Base-by-base conservation (phyloP, 1,140 invertebrate species). In the Plectrocnemia conspersa region DNA sequence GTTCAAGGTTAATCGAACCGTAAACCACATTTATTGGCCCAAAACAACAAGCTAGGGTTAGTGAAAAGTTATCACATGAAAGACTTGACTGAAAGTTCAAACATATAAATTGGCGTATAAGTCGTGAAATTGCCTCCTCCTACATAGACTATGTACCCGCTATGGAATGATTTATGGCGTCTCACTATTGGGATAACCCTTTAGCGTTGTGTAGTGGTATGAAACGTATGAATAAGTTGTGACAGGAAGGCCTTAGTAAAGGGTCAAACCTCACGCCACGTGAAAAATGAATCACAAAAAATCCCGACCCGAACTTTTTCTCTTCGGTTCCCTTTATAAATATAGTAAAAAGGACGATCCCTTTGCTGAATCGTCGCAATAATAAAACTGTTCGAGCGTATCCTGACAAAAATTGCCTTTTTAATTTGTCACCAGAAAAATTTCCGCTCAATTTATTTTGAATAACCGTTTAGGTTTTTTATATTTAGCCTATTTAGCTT, bases 101-200 rank as follows among this genome's bases (percentile, higher is more conserved):
- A 38, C 11, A 38, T 16, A 38, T 38, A 38, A 38, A 38, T 38
- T 38, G 35, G 10, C 6, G 5, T 5, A 16, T n/a, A n/a, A 38
- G 15, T 38, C 35, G 35, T 38, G 15, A 38, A 38, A 38, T 38
- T 38, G 35, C 35, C 35, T 10, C 18, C 18, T 38, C 7, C 35
- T 10, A 38, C 5, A 16, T 16, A 4, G 35, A 16, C 35, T 13
- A 13, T 38, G 5, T 5, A 6, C 10, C 5, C 35, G 35, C 5
- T 16, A 16, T 38, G 13, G 5, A 5, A 13, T 38, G 35, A 38
- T 38, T 38, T 7, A 38, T 16, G 35, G 15, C 35, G 35, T 16
- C 5, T 16, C 10, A 7, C 35, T 16, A 38, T 38, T 38, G 35
- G 15, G 5, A 7, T 9, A 38, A 16, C 7, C 35, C 6, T 16